Base-by-base conservation (phyloP, 2,888 invertebrate species). In the Oscheius sp. region DNA sequence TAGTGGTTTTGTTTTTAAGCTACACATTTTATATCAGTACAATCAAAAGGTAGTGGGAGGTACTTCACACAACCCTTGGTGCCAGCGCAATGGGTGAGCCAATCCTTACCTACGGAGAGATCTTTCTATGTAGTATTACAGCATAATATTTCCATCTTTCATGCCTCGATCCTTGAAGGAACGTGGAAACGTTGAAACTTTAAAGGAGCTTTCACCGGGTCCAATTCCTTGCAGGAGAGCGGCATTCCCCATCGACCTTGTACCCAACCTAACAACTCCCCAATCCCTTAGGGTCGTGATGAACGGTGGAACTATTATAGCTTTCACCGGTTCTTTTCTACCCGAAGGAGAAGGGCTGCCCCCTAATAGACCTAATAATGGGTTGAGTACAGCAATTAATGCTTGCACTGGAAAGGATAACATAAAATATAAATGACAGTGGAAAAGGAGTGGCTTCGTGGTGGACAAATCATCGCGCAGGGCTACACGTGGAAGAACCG, bases 401-500 rank as follows among this genome's bases (percentile, higher is more conserved):
- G 14, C 41, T 20, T 3, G 41, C 41, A 41, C 2, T 41, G 41
- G 20, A 17, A 41, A 41, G 36, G 36, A 36, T 14, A 41, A 41
- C 41, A 17, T 41, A 20, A 41, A 41, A 41, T 14, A 30, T 8
- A 8, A 61, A 8, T 24, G 28, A 22, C 44, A 59, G 38, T 17
- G 22, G 24, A 17, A 38, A 44, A 44, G 24, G 59, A n/a, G 12
- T 59, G 20, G 22, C 20, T 41, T 41, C 14, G 26, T 26, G 28
- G 28, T 14, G n/a, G 30, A 33, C 32, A 14, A 26, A 51, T n/a
- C n/a, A 32, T 32, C 32, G 54, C 54, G 54, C 33, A 54, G 32
- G 54, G 54, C 54, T 54, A 54, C 54, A 54, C 54, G 54, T 54
- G 54, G 54, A 54, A 33, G 33, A 54, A 54, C 54, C 54, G 54